These are phyloP conservation scores for Catocala fraxini DNA, from an alignment of 2,888 invertebrate genomes.

Conservation along the genomic window DNA sequence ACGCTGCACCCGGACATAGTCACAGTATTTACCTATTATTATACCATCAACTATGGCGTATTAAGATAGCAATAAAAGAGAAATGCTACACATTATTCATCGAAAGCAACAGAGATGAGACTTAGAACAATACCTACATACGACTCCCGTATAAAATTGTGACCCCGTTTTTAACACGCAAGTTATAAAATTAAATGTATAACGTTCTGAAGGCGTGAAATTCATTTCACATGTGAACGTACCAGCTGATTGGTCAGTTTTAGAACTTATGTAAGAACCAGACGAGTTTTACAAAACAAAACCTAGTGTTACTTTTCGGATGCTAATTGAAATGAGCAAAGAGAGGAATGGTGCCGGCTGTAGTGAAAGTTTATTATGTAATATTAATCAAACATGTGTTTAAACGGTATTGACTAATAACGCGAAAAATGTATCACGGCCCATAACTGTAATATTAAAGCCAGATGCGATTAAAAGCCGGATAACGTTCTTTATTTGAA, in stretches of 20 bases:
- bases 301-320: conserved; percentile 64
- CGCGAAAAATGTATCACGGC: conserved; percentile 41
- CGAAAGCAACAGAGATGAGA: conserved; percentile 36
- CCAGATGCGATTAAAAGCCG: conserved; percentile 28
- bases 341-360: conserved; percentile 56
- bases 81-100: conserved; percentile 33
- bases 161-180: conserved; percentile 40
- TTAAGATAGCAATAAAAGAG: conserved; percentile 35
- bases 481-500: conserved; percentile 20
- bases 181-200: conserved; percentile 36
- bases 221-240: conserved; percentile 35
- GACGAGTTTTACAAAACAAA: conserved; percentile 54
- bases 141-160: conserved; percentile 32
- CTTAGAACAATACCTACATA: conserved; percentile 31
- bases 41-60: background rate
- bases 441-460: conserved; percentile 32
- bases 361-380: conserved; percentile 76
- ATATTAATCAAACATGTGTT: conserved; percentile 57
- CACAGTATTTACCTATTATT: too few species aligned
- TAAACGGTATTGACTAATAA: conserved; percentile 55
- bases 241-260: conserved; percentile 19
- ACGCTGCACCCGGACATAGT: too few species aligned
- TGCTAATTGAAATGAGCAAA: conserved; percentile 79
- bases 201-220: conserved; percentile 40
- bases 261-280: conserved; percentile 35